phyloP scores from a whole-genome alignment of 1,140 invertebrate species.

The Limonius californicus region DNA sequence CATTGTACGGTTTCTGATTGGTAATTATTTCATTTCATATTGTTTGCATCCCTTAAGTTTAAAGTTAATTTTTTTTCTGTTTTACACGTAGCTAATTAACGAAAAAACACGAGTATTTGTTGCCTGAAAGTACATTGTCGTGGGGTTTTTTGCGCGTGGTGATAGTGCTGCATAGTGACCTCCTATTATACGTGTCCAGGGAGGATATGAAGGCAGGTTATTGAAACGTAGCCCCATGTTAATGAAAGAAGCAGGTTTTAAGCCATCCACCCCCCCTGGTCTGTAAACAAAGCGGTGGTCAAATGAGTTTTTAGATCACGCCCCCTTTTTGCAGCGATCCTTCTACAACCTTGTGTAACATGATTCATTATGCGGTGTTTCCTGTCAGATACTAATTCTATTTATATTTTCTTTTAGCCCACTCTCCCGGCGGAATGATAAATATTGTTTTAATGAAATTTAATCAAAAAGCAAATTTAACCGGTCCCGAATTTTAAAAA shows the following conservation, averaged over 20 bases:
- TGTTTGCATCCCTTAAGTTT: too few relatives aligned
- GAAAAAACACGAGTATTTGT: too few relatives aligned
- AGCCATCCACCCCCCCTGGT: slow-evolving; percentile 23
- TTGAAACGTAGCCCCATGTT: slow-evolving; percentile 41
- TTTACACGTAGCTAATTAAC: too few relatives aligned
- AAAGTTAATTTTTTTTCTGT: too few relatives aligned
- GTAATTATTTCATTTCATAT: too few relatives aligned
- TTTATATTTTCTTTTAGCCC: slow-evolving; percentile 6
- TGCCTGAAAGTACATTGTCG: too few relatives aligned
- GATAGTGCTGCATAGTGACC: not conserved
- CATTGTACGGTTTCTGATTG: too few relatives aligned
- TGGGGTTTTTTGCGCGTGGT: not conserved
- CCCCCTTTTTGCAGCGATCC: slow-evolving; percentile 4
- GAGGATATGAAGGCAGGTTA: slow-evolving; percentile 40
- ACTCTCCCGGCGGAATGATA: not conserved
- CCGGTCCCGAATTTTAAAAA: slow-evolving; percentile 5
- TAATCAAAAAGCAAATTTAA: slow-evolving; percentile 12
- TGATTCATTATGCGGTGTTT: slow-evolving; percentile 9
- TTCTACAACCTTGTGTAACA: slow-evolving; percentile 10
- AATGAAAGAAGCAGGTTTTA: slow-evolving; percentile 43
- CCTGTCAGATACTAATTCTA: slow-evolving; percentile 12
- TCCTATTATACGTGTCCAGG: slow-evolving; percentile 20
- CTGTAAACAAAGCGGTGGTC: slow-evolving; percentile 30
- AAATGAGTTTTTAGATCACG: slow-evolving; percentile 39
- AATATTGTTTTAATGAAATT: slow-evolving; percentile 15